Evolutionary conservation across 2,113 vertebrate species (phyloP), one percentile per base, ranked within the genome.

Genomic region (Etheostoma spectabile): DNA sequence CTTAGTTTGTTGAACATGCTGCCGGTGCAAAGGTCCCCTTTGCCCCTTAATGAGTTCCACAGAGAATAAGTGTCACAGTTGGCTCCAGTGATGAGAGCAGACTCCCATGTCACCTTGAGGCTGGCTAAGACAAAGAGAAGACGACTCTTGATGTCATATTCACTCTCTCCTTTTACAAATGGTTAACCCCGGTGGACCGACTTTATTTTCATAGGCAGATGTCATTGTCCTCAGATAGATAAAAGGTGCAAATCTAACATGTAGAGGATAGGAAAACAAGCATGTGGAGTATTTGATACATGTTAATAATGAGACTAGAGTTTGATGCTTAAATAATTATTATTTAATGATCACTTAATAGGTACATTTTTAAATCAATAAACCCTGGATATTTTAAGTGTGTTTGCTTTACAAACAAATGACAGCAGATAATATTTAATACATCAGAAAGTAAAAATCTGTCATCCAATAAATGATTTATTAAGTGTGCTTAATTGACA

Each of bases 21-120:
- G 88, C 71, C 21, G 61, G 89, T 80, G 86, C 89, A 90, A 84
- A 83, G 87, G 82, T 80, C 89, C 75, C 79, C 85, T 92, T 91
- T 90, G 86, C 80, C 86, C 89, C 91, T 82, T 93, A 93, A 93
- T 94, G 86, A 93, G 91, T 71, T 80, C 94, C 92, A 64, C 64
- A 46, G 92, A 94, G 93, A 91, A 72, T 90, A 90, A 68, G 69
- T 93, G 93, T 94, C 93, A 93, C 70, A 55, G 83, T 81, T 68
- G 83, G 86, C 86, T 79, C 55, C 72, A 67, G 70, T 92, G 87
- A 92, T 78, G 87, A 89, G 91, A 85, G 81, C 86, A 82, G 85
- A 84, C 85, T 87, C 84, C 81, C 88, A 86, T 91, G 87, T 93
- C 91, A 94, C 92, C 93, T 94, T 94, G 92, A 93, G 88, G 71